Evolutionary conservation across 2,113 vertebrate species (phyloP).

Genomic region (Pseudois nayaur): DNA sequence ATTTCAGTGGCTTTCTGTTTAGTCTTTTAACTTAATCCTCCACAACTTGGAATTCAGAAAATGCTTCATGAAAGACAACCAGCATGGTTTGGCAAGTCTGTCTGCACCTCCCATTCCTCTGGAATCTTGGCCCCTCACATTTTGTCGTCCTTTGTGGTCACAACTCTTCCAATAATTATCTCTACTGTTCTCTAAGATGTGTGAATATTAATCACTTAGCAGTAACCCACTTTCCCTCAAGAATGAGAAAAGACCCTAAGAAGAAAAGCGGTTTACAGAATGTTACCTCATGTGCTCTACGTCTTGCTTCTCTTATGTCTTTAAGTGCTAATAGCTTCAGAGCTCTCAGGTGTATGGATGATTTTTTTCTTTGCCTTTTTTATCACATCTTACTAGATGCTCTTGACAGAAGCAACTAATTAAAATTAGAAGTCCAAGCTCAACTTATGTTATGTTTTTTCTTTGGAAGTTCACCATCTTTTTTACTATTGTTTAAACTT

Average conservation of each 20-base stretch:
- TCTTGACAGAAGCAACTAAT: neutral
- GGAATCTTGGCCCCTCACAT: neutral
- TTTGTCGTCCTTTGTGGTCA: fast-evolving
- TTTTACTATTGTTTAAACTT: neutral
- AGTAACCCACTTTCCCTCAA: neutral
- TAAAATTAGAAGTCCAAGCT: neutral
- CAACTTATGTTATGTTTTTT: neutral
- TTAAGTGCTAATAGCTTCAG: neutral
- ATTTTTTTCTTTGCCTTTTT: neutral
- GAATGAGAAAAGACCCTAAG: neutral
- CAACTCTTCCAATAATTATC: neutral
- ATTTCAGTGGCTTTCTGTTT: neutral
- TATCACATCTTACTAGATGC: neutral
- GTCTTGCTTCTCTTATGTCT: neutral
- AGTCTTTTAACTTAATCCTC: neutral
- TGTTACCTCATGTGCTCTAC: neutral
- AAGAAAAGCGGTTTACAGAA: neutral
- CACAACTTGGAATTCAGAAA: neutral
- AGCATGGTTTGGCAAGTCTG: no score
- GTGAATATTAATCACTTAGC: neutral
- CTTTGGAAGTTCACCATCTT: neutral
- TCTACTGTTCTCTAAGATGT: neutral
- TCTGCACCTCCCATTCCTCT: neutral
- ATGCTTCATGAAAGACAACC: neutral
- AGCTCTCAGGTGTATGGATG: neutral